Evolutionary conservation across 2,113 vertebrate species (phyloP).

Genomic region (Protomyctophum bolini): DNA sequence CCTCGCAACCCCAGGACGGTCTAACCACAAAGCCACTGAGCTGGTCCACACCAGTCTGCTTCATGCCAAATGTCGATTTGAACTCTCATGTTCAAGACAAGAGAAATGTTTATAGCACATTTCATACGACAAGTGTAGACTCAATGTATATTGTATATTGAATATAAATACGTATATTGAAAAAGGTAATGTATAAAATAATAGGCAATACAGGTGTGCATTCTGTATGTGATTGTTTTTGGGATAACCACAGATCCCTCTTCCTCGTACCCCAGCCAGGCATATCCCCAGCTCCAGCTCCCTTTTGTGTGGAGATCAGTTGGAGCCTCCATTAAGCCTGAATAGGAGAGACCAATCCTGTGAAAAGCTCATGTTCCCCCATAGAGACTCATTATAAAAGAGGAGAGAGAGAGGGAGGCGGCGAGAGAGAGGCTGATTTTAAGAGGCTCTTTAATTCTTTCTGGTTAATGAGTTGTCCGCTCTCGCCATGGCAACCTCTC

Average conservation of each 20-base stretch:
- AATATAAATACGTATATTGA: too few species aligned
- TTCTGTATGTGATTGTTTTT: too few species aligned
- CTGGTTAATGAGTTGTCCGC: constrained; percentile 58
- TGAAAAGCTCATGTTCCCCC: constrained; percentile 59
- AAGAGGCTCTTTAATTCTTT: constrained; percentile 65
- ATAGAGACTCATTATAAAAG: constrained; percentile 62
- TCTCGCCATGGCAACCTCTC: constrained; percentile 64
- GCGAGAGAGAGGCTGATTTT: constrained; percentile 58
- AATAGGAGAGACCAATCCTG: constrained; percentile 49
- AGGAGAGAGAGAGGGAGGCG: constrained; percentile 7
- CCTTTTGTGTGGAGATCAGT: constrained; percentile 56
- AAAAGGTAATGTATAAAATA: neutral
- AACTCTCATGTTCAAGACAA: too few species aligned
- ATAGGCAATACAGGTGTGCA: too few species aligned
- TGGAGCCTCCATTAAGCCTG: constrained; percentile 66
- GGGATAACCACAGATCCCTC: constrained; percentile 2
- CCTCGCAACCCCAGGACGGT: too few species aligned
- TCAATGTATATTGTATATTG: too few species aligned
- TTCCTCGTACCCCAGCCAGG: neutral
- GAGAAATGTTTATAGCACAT: too few species aligned
- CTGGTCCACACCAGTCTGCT: too few species aligned
- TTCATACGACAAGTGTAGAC: too few species aligned
- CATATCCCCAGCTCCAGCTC: constrained; percentile 26
- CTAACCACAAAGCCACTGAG: too few species aligned
- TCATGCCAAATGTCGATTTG: too few species aligned